These are phyloP conservation scores for Cerceris ruficornis DNA, from an alignment of 2,888 invertebrate genomes.

Conservation along the genomic window DNA sequence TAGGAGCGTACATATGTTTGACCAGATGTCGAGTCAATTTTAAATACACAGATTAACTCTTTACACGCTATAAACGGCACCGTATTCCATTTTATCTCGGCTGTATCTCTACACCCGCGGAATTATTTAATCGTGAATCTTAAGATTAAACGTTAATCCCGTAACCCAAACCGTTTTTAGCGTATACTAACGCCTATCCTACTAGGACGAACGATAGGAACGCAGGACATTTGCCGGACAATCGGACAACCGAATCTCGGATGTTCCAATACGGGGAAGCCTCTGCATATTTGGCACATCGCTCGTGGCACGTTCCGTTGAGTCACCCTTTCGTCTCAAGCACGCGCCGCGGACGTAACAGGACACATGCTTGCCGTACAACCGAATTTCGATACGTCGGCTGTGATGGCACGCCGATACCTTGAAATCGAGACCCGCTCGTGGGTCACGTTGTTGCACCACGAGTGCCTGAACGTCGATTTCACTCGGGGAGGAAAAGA, in stretches of 20 bases:
- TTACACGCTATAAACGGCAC: too few species aligned
- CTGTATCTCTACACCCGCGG: too few species aligned
- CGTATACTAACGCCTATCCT: too few species aligned
- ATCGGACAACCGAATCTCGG: constrained; percentile 37
- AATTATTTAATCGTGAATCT: too few species aligned
- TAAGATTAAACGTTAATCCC: too few species aligned
- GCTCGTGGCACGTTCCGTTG: constrained; percentile 56
- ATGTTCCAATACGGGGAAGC: constrained; percentile 38
- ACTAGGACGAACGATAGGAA: neutral
- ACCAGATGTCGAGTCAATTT: too few species aligned
- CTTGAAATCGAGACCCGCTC: constrained; percentile 11
- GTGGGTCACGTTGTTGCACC: constrained; percentile 26
- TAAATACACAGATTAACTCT: too few species aligned
- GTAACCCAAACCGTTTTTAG: too few species aligned
- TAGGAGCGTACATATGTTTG: too few species aligned
- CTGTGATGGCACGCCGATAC: constrained; percentile 8
- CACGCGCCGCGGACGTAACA: constrained; percentile 52
- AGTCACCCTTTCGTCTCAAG: constrained; percentile 46
- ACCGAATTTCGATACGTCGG: constrained; percentile 41
- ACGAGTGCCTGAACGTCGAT: constrained; percentile 1
- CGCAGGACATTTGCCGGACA: constrained; percentile 28
- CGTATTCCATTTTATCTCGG: too few species aligned
- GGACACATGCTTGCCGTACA: constrained; percentile 39
- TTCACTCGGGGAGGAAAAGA: neutral
- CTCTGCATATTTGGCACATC: constrained; percentile 61